Conservation (phyloP, 2,113 vertebrate species). For the Murina feae region DNA sequence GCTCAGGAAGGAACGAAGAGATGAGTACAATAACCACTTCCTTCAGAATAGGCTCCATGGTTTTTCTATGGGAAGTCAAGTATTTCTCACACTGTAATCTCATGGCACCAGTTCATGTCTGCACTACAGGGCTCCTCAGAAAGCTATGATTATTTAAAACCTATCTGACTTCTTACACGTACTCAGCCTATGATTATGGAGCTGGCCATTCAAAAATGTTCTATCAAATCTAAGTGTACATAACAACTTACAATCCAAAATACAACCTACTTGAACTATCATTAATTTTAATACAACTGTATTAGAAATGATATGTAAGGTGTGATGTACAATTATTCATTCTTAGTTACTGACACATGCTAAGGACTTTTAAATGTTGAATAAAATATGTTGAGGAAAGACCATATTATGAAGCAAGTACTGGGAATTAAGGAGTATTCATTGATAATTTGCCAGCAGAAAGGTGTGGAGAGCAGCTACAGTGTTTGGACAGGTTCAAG, state of each 20-base stretch:
- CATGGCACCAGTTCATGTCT: not conserved
- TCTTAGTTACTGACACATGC: not conserved
- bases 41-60: not conserved
- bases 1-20: not conserved
- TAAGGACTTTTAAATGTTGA: not conserved
- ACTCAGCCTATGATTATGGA: not conserved
- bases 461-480: not conserved
- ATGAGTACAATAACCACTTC: not conserved
- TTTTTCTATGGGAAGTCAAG: not conserved
- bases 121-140: not conserved
- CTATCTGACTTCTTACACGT: not conserved
- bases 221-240: not conserved
- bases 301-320: not conserved
- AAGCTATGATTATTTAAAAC: not conserved
- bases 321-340: not conserved
- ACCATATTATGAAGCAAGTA: not conserved
- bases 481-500: too few relatives aligned
- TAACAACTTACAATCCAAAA: not conserved
- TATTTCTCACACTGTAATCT: not conserved
- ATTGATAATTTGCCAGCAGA: not conserved
- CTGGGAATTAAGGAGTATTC: not conserved
- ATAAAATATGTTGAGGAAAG: not conserved
- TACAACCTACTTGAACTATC: not conserved
- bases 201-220: not conserved
- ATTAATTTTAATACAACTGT: slow-evolving; percentile 21